Base-by-base conservation (phyloP, 64 coral and sea anemone species). In the Actinia equina region DNA sequence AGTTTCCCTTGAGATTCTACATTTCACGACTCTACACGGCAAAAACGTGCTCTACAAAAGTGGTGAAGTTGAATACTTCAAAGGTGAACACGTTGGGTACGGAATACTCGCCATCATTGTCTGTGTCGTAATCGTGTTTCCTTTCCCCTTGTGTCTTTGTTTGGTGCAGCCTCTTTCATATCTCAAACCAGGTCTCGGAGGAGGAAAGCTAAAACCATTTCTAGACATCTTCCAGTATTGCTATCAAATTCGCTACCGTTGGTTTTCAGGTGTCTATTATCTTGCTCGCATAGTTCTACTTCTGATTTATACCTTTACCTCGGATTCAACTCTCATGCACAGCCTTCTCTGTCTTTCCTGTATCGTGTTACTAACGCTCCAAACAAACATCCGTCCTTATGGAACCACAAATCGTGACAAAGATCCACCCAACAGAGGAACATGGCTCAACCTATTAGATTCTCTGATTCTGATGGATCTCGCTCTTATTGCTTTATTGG, bases 381-480 rank as follows among this genome's bases (percentile, higher is more conserved):
- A 84, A 62, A 26, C 88, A 15, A 90, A 90, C 52, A 90, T 90
- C 65, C 88, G 88, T 11, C 88, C 88, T 54, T 90, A 90, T 57
- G 82, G 80, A 45, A 77, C 20, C 49, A 52, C 27, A 45, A 83
- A 6, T 22, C 76, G 43, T 12, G 64, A 82, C 14, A 43, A 74
- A 15, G 78, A 46, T 1, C 42, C 44, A 81, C 44, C 78, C 10
- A 14, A 46, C 22, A 46, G 74, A n/a, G 49, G 19, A 43, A 85
- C 80, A 2, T 90, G 88, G 88, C n/a, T 90, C 30, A 90, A 90
- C 23, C 30, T 64, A 43, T 80, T 90, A 13, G 88, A 90, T 78
- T 90, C 82, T 3, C 49, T 90, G 8, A 52, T 90, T 27, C 82
- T 90, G 6, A 60, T 78, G 58, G 71, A 90, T 77, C 82, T 90